Evolutionary conservation across 2,113 vertebrate genomes (phyloP), one percentile per base, ranked within the genome.

Genomic region (Eleginops maclovinus): DNA sequence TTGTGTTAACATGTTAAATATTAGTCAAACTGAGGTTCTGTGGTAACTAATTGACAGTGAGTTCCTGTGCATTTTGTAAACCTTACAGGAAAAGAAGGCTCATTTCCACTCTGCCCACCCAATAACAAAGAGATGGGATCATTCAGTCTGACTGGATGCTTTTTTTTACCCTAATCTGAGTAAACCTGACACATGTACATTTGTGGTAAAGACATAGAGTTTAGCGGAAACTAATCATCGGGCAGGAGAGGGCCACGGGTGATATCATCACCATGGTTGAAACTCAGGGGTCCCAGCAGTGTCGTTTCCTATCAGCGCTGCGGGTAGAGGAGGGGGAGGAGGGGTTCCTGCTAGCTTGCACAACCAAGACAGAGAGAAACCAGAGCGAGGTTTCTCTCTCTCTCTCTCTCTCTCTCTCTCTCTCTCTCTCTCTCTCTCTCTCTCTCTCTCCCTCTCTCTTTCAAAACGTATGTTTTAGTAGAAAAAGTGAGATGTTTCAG

Each of bases 301-400:
- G 81, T 88, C 79, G 88, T 87, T 94, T 94, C 91, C 93, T 92
- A 79, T 87, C 83, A 89, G 6, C 66, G 79, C 46, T 31, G 51
- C 21, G 75, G 40, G 50, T 15, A 16, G 11, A 55, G 16, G 28
- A 14, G 75, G 44, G 47, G 61, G 40, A 31, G 70, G 36, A 17
- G 43, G 54, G 22, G 3, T 16, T 55, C 19, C 5, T 28, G 22
- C 4, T 61, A 46, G 40, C 26, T 41, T 2, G 5, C 70, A 60
- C 54, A 47, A 41, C 26, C 60, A 53, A 66, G 31, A 54, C 10
- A 47, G 13, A 41, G 22, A 65, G 55, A 80, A 36, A 79, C 47
- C 16, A 1, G 17, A 41, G 59, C 62, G 63, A 40, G 36, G 51
- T 54, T 64, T 80, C 22, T 22, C 59, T 59, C 31, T 36, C 31